Percentiles rank a stretch among this genome's conserved stretches.
Conservation (phyloP, 2,888 invertebrate genomes). For the Cantharis rustica region DNA sequence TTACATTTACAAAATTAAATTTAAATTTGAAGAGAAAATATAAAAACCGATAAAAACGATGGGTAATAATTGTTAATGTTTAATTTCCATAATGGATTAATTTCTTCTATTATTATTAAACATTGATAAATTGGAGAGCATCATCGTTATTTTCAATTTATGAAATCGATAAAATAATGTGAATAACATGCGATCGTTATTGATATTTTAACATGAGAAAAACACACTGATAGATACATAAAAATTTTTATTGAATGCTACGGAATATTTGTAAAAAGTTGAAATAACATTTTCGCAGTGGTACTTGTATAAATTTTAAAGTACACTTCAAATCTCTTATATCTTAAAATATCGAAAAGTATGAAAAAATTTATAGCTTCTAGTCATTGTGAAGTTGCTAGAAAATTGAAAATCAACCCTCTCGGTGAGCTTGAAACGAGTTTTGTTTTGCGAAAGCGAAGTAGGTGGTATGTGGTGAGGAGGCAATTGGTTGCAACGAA, state of each 20-base stretch:
- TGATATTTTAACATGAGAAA: neutral
- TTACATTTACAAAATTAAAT: too few relatives aligned
- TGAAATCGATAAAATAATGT: neutral
- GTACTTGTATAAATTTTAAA: constrained; percentile 3
- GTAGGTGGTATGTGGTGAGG: constrained; percentile 22
- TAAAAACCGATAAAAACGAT: neutral
- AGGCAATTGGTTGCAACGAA: constrained; percentile 24
- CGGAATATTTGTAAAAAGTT: neutral
- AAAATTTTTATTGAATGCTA: neutral
- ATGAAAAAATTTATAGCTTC: constrained; percentile 5
- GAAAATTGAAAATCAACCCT: constrained; percentile 29
- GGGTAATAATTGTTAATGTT: neutral
- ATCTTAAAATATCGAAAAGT: constrained; percentile 2
- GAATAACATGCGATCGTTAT: neutral
- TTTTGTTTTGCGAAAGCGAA: constrained; percentile 17
- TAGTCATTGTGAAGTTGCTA: constrained; percentile 21
- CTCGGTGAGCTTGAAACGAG: constrained; percentile 11
- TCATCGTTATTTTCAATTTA: neutral
- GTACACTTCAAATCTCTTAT: neutral
- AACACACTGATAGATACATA: neutral
- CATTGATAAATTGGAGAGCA: neutral
- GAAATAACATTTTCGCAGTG: neutral
- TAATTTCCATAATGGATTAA: constrained; percentile 4
- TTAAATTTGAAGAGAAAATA: neutral
- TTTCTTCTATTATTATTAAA: constrained; percentile 1